Evolutionary conservation across 2,113 vertebrate species (phyloP).

Genomic region (Leucopsar rothschildi): DNA sequence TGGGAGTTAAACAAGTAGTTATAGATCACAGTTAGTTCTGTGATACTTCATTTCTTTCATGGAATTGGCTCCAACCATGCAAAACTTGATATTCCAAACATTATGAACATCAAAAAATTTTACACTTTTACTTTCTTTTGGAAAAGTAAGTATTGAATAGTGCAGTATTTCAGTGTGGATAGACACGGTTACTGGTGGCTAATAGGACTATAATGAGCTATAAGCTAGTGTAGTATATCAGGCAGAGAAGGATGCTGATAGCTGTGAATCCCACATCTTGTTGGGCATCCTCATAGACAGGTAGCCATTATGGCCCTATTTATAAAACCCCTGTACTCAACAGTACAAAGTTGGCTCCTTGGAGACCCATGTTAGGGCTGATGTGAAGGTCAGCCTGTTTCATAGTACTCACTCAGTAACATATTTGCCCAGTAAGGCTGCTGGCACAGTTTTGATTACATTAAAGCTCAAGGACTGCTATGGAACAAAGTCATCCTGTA

Average conservation of each 20-base stretch:
- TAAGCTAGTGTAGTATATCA: background rate
- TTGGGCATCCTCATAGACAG: background rate
- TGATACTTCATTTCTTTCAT: background rate
- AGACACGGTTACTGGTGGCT: background rate
- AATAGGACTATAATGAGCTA: background rate
- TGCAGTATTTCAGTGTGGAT: background rate
- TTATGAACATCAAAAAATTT: background rate
- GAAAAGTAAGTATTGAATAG: background rate
- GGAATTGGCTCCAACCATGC: background rate
- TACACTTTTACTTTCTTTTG: background rate
- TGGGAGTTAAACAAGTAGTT: background rate
- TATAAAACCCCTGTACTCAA: background rate
- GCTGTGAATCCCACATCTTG: rapidly evolving
- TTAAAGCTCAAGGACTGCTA: background rate
- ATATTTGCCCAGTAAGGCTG: background rate
- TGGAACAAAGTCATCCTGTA: constrained; percentile 32
- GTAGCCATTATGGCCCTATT: background rate
- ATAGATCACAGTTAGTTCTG: background rate
- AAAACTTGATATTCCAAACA: background rate
- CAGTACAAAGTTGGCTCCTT: background rate
- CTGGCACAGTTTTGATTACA: background rate
- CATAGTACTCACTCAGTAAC: background rate
- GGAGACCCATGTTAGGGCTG: background rate
- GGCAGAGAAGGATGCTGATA: background rate
- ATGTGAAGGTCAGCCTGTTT: background rate